Evolutionary conservation across 2,113 vertebrate species (phyloP), one percentile per base, ranked within the genome.

Genomic region (Chloropsis hardwickii): DNA sequence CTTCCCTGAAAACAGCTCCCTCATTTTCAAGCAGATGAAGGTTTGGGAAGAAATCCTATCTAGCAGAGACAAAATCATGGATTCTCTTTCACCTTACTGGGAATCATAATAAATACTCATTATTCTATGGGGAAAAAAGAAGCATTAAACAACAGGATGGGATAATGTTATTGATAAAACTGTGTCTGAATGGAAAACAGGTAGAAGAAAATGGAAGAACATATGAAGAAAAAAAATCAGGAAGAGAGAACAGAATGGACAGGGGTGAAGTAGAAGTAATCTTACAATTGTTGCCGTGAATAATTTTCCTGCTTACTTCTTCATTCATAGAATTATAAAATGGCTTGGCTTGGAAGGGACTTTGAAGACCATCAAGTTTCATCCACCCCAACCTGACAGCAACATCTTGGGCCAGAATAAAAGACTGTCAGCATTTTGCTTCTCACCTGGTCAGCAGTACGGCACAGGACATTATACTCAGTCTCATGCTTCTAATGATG

Each of bases 361-460:
- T 44, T 45, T 60, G 53, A 47, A 58, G 39, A 19, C 16, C 16
- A 40, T 18, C 24, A 21, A 29, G 13, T 53, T 60, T 7, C 9
- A n/a, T 29, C 11, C 0, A 1, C 7, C 14, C 1, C 12, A 53
- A 25, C 6, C 61, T 84, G 39, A 53, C 11, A 45, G 45, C 14
- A 83, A 47, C 7, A 53, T 56, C 44, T 48, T 37, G 11, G 19
- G 11, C 14, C 45, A 40, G 31, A 57, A 39, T 42, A 60, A 81
- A 86, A 90, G 92, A 62, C 47, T 79, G 65, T 29, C n/a, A 70
- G 42, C 23, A 50, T 70, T 73, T 97, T 96, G 29, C 61, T 89
- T 67, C 56, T 92, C 93, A 95, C 50, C 88, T 94, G 67, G 74
- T 94, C 91, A 89, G 81, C 90, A 84, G 48, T 66, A 66, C 60